Evolutionary conservation across 2,113 vertebrate genomes (phyloP).

Genomic region (Burhinus bistriatus): DNA sequence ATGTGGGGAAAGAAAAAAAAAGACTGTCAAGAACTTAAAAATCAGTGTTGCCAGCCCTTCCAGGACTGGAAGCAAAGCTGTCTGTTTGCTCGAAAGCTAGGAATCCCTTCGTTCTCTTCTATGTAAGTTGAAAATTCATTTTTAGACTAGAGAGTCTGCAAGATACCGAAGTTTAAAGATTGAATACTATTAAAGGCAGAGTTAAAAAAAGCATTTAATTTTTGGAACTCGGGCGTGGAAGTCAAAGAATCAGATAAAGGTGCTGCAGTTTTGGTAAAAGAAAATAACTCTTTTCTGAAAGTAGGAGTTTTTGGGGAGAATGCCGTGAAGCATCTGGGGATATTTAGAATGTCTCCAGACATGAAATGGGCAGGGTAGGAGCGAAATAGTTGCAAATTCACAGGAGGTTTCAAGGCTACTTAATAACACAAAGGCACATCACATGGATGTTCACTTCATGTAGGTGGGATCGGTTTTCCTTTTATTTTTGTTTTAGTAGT

Average conservation of each 20-base stretch:
- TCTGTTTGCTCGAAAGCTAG: neutral
- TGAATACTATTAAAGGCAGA: neutral
- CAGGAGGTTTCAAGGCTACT: neutral
- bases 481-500: neutral
- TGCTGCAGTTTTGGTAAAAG: neutral
- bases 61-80: neutral
- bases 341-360: neutral
- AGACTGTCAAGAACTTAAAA: neutral
- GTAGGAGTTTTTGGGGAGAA: neutral
- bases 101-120: neutral
- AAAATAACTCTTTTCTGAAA: neutral
- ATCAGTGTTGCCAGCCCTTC: neutral
- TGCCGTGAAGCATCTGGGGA: neutral
- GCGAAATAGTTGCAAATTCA: accelerated
- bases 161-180: neutral
- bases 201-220: neutral
- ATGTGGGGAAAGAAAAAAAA: neutral
- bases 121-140: neutral
- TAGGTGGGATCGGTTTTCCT: neutral
- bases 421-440: neutral
- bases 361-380: neutral
- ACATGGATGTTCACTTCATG: neutral
- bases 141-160: neutral
- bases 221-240: accelerated
- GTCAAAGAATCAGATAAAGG: neutral